Evolutionary conservation across 2,113 vertebrate species (phyloP), one percentile per base, ranked within the genome.

Genomic region (Psettodes erumei): DNA sequence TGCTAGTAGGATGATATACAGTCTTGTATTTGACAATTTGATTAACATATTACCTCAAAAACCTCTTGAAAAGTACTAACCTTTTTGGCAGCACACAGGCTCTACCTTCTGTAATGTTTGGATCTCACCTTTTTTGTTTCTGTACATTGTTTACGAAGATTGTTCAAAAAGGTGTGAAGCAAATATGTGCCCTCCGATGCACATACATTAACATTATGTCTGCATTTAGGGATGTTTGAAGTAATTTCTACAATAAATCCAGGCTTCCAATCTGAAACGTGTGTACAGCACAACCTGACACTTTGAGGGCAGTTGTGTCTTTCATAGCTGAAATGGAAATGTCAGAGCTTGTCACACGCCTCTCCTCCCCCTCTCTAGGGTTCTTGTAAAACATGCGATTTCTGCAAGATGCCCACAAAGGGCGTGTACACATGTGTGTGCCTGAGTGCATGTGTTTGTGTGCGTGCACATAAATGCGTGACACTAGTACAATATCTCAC

Each of bases 341-440:
- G 83, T 90, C 89, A 88, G 66, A 81, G 76, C 83, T 77, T 89
- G 86, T 90, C 90, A 90, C 75, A 74, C 32, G 45, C 77, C 64
- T 86, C 67, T 70, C 81, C 69, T 70, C 67, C 79, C 61, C 59
- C 73, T 86, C 86, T 84, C 82, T 19, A 2, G 85, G 85, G 82
- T 83, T 75, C 85, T 80, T 90, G 87, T 90, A 87, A 86, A 91
- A 89, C 85, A 88, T 89, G 87, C 75, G 82, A 90, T 88, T 86
- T 86, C 68, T 75, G 48, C 82, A 63, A 82, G 69, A 79, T 15
- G 64, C 47, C 42, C 50, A 13, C 37, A 47, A 53, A 64, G 65
- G 30, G 56, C 53, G 75, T 82, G 84, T 21, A 19, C 1, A 10
- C n/a, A 42, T 2, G 53, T 11, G 21, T n/a, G 43, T 25, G 4